phyloP scores from a whole-genome alignment of 2,797 vertebrate species.

The Calcarius lapponicus region DNA sequence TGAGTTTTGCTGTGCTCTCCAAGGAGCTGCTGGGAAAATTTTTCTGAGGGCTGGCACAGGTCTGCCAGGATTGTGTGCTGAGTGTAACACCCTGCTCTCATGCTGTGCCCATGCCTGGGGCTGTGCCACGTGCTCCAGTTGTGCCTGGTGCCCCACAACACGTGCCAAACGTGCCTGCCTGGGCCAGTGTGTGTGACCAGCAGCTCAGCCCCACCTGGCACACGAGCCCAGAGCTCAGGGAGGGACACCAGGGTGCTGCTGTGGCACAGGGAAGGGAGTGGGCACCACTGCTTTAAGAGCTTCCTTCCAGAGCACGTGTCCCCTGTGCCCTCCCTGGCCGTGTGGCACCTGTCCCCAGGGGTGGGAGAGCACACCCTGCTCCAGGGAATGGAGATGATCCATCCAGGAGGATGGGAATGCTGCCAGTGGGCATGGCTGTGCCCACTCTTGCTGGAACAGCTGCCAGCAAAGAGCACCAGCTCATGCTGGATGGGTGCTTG shows the following conservation, averaged over 20 bases:
- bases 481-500: fast-evolving
- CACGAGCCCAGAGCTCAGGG: fast-evolving
- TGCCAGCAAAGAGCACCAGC: not conserved
- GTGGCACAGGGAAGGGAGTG: not conserved
- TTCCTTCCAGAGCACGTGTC: not conserved
- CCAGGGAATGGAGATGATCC: not conserved
- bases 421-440: not conserved
- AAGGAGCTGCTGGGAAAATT: not conserved
- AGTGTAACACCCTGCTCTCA: not conserved
- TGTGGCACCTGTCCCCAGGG: not conserved
- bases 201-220: not conserved
- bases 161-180: fast-evolving
- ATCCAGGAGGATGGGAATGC: not conserved
- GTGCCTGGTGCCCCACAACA: not conserved
- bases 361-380: fast-evolving
- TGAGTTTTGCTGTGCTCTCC: not conserved
- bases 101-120: not conserved
- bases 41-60: not conserved
- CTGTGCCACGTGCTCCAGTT: not conserved
- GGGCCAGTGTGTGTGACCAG: not conserved
- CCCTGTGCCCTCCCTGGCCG: not conserved
- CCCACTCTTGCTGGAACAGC: not conserved
- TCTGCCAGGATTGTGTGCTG: not conserved
- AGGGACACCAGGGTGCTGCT: not conserved
- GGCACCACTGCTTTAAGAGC: not conserved